Base-by-base conservation (phyloP, 2,888 invertebrate species). In the Brenthis ino region DNA sequence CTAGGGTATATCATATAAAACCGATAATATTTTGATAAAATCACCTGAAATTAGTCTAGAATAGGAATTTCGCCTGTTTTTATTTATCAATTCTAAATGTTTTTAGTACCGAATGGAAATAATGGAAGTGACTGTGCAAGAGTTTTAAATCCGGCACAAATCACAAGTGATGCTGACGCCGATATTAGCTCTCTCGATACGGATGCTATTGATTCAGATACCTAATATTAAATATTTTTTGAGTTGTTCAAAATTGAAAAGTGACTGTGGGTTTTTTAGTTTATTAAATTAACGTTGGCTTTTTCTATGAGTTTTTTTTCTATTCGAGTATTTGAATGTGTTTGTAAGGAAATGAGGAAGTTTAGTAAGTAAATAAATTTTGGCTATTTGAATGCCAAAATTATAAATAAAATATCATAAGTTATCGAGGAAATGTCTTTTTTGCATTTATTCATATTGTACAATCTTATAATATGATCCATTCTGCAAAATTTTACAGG, bases 401-500 rank as follows among this genome's bases (percentile, higher is more conserved):
- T 63, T 43, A 43, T 55, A 67, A 69, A 69, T 70, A 71, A 71
- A 69, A 71, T 72, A 67, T 69, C 72, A 76, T 70, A 72, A 68
- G 70, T 68, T 76, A 74, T 85, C 92, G 92, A 93, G 92, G 93
- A 92, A 92, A 93, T 93, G 89, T 92, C 90, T 91, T 92, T 91
- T 92, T 93, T 92, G 93, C 93, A 91, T 93, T 93, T 93, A 93
- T 93, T 93, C 89, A 91, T 93, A 93, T 92, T 93, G 92, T 93
- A 93, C 93, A 93, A 92, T 93, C 91, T 93, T 93, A 91, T 91
- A 90, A 91, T 89, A 89, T 92, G 91, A 92, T 91, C 85, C 93
- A 91, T 93, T 93, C 93, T 93, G 93, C 93, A 93, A 93, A 93
- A 92, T 93, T 91, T 91, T 93, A 93, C 93, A 93, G 89, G 93